phyloP scores from a whole-genome alignment of 2,113 vertebrate genomes.

The Spea multiplicata region DNA sequence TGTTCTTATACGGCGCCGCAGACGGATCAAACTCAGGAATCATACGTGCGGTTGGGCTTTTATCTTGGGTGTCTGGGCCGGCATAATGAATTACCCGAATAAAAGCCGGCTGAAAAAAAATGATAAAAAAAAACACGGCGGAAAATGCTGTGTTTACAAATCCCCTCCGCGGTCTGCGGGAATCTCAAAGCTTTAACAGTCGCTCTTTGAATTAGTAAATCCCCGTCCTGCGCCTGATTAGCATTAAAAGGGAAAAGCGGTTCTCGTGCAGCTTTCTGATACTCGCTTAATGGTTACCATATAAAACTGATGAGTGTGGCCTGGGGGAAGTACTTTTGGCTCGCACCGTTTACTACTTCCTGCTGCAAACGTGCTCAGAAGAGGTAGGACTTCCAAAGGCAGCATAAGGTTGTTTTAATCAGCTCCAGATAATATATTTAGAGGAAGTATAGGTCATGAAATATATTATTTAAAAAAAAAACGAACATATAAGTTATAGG shows the following conservation, averaged over 20 bases:
- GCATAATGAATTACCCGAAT: background rate
- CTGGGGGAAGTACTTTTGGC: too few relatives aligned
- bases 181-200: background rate
- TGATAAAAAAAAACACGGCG: background rate
- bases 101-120: background rate
- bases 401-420: too few relatives aligned
- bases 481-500: too few relatives aligned
- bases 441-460: too few relatives aligned
- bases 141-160: background rate
- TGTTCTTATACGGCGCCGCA: background rate
- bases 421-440: too few relatives aligned
- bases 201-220: background rate
- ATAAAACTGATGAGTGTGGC: too few relatives aligned
- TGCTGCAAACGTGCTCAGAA: too few relatives aligned
- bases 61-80: background rate
- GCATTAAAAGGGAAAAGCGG: background rate
- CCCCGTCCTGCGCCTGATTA: background rate
- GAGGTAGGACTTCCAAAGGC: too few relatives aligned
- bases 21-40: constrained; percentile 2
- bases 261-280: too few relatives aligned
- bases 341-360: too few relatives aligned
- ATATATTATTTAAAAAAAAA: too few relatives aligned
- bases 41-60: background rate
- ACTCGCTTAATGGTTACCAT: too few relatives aligned
- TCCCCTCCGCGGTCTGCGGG: background rate